phyloP scores from a whole-genome alignment of 2,888 invertebrate species.

The Cataglyphis livida region DNA sequence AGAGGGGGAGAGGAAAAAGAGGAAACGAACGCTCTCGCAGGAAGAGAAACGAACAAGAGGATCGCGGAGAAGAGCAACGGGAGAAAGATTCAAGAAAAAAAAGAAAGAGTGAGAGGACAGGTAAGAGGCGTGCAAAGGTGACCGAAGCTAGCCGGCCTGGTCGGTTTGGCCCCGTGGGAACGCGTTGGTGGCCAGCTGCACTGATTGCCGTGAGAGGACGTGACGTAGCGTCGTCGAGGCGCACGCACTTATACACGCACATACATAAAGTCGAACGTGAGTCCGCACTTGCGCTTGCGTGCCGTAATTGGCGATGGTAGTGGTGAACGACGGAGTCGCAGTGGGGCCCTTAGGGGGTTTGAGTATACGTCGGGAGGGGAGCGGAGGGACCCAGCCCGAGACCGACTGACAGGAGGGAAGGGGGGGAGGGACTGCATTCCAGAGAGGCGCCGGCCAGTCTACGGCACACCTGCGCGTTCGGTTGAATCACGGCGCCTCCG shows the following conservation, averaged over 20 bases:
- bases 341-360: conserved; percentile 32
- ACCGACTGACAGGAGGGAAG: conserved; percentile 24
- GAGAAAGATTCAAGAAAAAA: conserved; percentile 42
- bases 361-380: conserved; percentile 21
- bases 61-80: conserved; percentile 21
- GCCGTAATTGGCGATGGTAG: conserved; percentile 67
- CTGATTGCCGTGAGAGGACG: conserved; percentile 83
- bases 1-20: not conserved
- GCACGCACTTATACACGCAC: not conserved
- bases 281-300: conserved; percentile 69
- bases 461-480: conserved; percentile 84
- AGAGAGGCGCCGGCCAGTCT: conserved; percentile 85
- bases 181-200: conserved; percentile 85
- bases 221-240: conserved; percentile 77
- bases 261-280: conserved; percentile 48
- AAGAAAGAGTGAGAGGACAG: conserved; percentile 59
- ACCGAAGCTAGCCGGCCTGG: conserved; percentile 74
- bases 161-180: conserved; percentile 84
- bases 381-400: conserved; percentile 51
- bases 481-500: conserved; percentile 84
- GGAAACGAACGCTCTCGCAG: conserved; percentile 8
- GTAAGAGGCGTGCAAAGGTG: conserved; percentile 72
- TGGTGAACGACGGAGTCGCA: conserved; percentile 59
- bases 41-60: conserved; percentile 6
- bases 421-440: conserved; percentile 79